These are phyloP conservation scores for Eilema griseolum DNA, from an alignment of 2,888 invertebrate genomes.

Conservation along the genomic window DNA sequence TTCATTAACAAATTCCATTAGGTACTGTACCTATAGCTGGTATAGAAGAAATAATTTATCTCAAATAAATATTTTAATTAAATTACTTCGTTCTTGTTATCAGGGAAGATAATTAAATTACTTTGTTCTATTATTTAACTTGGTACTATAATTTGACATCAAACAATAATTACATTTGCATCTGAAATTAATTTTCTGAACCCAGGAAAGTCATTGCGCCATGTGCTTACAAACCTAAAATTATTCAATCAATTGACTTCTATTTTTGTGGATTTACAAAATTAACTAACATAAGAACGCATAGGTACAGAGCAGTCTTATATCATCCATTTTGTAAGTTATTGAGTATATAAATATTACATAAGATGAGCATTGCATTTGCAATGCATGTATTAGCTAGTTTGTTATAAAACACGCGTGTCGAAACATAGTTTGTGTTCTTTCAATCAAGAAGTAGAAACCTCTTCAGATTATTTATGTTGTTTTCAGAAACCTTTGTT, in stretches of 20 bases:
- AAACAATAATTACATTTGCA: background rate
- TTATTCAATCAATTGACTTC: no score
- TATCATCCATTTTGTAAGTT: background rate
- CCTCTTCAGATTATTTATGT: background rate
- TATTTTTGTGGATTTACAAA: no score
- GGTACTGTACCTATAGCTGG: no score
- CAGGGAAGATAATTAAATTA: background rate
- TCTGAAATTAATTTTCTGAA: background rate
- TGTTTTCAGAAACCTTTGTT: background rate
- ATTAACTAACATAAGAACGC: no score
- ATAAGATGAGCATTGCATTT: background rate
- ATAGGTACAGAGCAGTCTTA: background rate
- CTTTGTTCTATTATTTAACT: background rate
- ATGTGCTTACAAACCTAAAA: no score
- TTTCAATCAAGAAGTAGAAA: conserved; percentile 1
- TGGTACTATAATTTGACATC: background rate
- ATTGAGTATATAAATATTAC: background rate
- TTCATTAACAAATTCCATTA: background rate
- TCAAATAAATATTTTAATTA: background rate
- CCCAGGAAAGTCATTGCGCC: background rate
- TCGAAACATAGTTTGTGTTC: background rate
- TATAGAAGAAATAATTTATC: background rate
- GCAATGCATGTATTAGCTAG: background rate
- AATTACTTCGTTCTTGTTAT: background rate
- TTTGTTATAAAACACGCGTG: background rate